Base-by-base conservation (phyloP, 2,797 vertebrate genomes). In the Pseudochirops cupreus region DNA sequence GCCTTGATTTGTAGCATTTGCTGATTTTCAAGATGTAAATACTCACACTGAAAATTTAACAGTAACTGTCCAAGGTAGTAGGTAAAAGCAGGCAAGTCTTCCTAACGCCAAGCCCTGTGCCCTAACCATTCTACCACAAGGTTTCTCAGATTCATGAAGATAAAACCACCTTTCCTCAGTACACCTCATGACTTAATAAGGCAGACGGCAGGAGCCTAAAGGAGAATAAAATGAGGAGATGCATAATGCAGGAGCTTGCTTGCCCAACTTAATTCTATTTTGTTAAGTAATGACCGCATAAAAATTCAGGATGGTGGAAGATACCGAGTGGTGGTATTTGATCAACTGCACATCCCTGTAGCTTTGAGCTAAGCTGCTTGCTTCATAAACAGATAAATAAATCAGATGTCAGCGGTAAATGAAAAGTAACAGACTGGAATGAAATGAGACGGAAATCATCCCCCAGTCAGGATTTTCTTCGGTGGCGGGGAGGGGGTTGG, bases 331-430 rank as follows among this genome's bases (percentile, higher is more conserved):
- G 92, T 90, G 95, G 92, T 96, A 92, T 97, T 97, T 97, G 96
- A 98, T 98, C 98, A 95, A 98, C 98, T 96, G 96, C 93, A 96
- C 94, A 56, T 95, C 5, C 55, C 97, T 93, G 92, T 93, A 14
- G 18, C 96, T 98, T 96, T 96, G 91, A 96, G 94, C 93, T 92
- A 95, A 94, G 94, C 13, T 1, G 56, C 94, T 91, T 0, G 21
- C 96, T 98, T 94, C 96, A 96, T 97, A 97, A 97, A 97, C 97
- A 98, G 97, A 94, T 91, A 97, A 97, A 97, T 98, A 98, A 97
- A 98, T 98, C 97, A 97, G 91, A 97, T 46, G 18, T 96, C 96
- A 94, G 56, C 56, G 87, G 96, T 91, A 97, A 97, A 96, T 95
- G 97, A 97, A 96, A 96, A 98, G 96, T 94, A 96, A 93, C 0